Evolutionary conservation across 1,140 invertebrate genomes (phyloP).

Genomic region (Aphelinus certus): DNA sequence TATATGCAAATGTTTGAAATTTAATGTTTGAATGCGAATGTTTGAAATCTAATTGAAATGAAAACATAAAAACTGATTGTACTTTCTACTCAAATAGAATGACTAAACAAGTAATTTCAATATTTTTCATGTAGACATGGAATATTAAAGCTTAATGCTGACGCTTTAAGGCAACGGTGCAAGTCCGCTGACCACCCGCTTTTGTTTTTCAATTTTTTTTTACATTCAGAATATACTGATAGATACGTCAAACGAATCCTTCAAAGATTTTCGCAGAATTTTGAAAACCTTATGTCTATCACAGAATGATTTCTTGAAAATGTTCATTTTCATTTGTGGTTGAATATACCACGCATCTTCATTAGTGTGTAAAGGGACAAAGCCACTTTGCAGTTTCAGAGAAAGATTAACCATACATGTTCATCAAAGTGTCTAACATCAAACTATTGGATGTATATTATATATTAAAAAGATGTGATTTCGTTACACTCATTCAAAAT

Average conservation of each 20-base stretch:
- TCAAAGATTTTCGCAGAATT: conserved; percentile 13
- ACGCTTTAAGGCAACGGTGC: conserved; percentile 37
- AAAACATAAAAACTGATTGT: too few species aligned
- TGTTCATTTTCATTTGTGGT: conserved; percentile 11
- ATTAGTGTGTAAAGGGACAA: conserved; percentile 23
- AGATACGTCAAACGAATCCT: conserved; percentile 23
- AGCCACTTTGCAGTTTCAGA: conserved; percentile 17
- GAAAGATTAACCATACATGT: not conserved
- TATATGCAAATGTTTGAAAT: too few species aligned
- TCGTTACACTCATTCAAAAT: too few species aligned
- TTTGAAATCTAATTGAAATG: too few species aligned
- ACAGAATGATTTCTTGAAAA: conserved; percentile 37
- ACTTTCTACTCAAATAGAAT: too few species aligned
- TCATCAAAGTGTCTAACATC: too few species aligned
- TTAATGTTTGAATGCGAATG: too few species aligned
- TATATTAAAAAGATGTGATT: too few species aligned
- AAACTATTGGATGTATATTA: too few species aligned
- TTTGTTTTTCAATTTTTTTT: conserved; percentile 11
- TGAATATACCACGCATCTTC: conserved; percentile 18
- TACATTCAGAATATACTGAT: conserved; percentile 22
- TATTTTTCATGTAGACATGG: not conserved
- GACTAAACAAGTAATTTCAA: too few species aligned
- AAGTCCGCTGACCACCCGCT: conserved; percentile 26
- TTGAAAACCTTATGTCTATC: conserved; percentile 36
- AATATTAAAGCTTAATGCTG: conserved; percentile 18